A percentile compares a stretch with the other conserved stretches of the same genome.
Evolutionary conservation across 1,140 invertebrate genomes (phyloP).

Genomic region (Pachypsylla venusta): DNA sequence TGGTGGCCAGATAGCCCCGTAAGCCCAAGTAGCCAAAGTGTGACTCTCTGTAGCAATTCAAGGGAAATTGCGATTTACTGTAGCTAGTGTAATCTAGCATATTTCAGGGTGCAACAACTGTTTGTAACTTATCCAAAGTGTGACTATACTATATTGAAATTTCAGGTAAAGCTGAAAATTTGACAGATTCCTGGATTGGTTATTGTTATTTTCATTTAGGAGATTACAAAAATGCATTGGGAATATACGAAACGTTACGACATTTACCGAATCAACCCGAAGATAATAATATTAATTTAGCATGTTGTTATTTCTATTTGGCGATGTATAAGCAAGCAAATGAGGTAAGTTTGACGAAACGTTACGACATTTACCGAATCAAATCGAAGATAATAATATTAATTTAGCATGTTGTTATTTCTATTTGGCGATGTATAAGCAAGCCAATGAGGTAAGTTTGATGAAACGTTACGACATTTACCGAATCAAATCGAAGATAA

Average conservation of each 20-base stretch:
- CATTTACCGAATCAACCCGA: slow-evolving; percentile 31
- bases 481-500: slow-evolving; percentile 35
- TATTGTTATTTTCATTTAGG: slow-evolving; percentile 92
- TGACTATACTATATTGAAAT: no score
- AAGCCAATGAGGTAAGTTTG: slow-evolving; percentile 43
- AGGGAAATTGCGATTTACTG: no score
- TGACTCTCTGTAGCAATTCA: no score
- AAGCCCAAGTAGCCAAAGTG: no score
- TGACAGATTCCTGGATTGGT: slow-evolving; percentile 72
- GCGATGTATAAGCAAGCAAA: slow-evolving; percentile 61
- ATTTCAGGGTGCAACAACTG: no score
- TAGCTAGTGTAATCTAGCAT: no score
- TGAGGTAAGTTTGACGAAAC: slow-evolving; percentile 42
- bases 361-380: slow-evolving; percentile 27
- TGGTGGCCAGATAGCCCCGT: no score
- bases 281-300: slow-evolving; percentile 59
- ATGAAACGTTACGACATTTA: slow-evolving; percentile 32
- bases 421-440: slow-evolving; percentile 72
- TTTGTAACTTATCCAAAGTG: no score
- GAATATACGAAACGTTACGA: slow-evolving; percentile 41
- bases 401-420: slow-evolving; percentile 92
- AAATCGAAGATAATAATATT: slow-evolving; percentile 40
- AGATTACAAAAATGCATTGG: slow-evolving; percentile 76
- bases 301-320: slow-evolving; percentile 90
- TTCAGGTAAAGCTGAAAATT: slow-evolving; percentile 30